Conservation (phyloP, 2,888 invertebrate genomes). For the Sesia apiformis region DNA sequence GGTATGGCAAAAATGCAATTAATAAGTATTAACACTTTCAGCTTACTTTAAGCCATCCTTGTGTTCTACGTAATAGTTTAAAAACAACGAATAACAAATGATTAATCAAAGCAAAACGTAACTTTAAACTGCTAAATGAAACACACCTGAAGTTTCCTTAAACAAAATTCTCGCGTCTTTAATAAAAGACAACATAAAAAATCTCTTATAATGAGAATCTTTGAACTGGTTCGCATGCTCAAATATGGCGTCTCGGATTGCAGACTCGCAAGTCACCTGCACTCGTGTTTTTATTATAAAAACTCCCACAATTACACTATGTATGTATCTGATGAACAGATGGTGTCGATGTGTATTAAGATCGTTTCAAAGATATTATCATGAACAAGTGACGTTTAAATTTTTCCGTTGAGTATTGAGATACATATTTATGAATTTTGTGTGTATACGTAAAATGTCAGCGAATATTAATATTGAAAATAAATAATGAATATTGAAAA, state of each 20-base stretch:
- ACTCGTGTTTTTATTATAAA: not conserved
- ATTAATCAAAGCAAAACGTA: too few species aligned
- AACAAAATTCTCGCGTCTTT: not conserved
- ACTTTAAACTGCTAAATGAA: not conserved
- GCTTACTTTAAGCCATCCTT: too few species aligned
- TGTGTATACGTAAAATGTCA: too few species aligned
- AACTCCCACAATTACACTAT: not conserved
- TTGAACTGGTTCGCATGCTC: not conserved
- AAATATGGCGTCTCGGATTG: not conserved
- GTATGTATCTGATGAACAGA: not conserved
- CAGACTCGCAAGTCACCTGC: not conserved
- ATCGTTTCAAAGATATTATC: not conserved
- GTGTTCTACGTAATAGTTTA: too few species aligned
- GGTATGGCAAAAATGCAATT: too few species aligned
- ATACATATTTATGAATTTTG: too few species aligned
- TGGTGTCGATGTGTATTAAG: not conserved
- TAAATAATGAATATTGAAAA: too few species aligned
- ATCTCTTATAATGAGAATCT: not conserved
- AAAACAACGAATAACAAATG: too few species aligned
- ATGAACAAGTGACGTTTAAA: not conserved
- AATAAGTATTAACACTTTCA: too few species aligned
- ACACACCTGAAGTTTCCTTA: not conserved
- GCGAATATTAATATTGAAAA: too few species aligned
- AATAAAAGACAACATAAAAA: not conserved
- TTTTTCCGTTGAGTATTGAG: too few species aligned